These are phyloP conservation scores for Rousettus madagascariensis DNA, from an alignment of 2,797 vertebrate genomes.

Conservation along the genomic window DNA sequence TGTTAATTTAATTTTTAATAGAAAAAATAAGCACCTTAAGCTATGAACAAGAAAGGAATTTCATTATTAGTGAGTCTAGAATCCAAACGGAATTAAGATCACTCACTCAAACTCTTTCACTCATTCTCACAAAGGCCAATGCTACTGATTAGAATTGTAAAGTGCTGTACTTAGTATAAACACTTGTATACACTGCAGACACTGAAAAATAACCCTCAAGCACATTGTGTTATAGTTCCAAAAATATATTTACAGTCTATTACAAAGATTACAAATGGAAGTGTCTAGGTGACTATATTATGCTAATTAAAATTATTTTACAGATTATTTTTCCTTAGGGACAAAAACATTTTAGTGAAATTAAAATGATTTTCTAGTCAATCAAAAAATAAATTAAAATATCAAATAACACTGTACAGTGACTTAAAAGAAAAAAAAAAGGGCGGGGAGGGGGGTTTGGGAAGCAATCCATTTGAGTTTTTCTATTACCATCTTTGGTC, in stretches of 20 bases:
- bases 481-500: slow-evolving; percentile 98
- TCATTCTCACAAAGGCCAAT: slow-evolving; percentile 85
- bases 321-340: slow-evolving; percentile 88
- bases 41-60: slow-evolving; percentile 83
- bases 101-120: slow-evolving; percentile 81
- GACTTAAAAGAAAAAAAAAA: slow-evolving; percentile 87
- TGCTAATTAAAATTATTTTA: slow-evolving; percentile 94
- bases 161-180: slow-evolving; percentile 87
- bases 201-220: slow-evolving; percentile 90
- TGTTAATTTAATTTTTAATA: slow-evolving; percentile 84
- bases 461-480: slow-evolving; percentile 86
- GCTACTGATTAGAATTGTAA: slow-evolving; percentile 86
- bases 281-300: slow-evolving; percentile 94
- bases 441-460: slow-evolving; percentile 66
- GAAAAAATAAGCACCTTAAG: slow-evolving; percentile 84
- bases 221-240: slow-evolving; percentile 99
- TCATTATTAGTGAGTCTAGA: slow-evolving; percentile 81
- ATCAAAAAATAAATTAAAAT: slow-evolving; percentile 99
- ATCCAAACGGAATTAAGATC: slow-evolving; percentile 83
- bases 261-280: slow-evolving; percentile 99
- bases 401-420: slow-evolving; percentile 96
- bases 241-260: slow-evolving; percentile 99
- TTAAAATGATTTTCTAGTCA: slow-evolving; percentile 91
- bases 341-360: slow-evolving; percentile 88
- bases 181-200: slow-evolving; percentile 86